Conservation (phyloP, 2,888 invertebrate genomes). For the Pedicia rivosa region DNA sequence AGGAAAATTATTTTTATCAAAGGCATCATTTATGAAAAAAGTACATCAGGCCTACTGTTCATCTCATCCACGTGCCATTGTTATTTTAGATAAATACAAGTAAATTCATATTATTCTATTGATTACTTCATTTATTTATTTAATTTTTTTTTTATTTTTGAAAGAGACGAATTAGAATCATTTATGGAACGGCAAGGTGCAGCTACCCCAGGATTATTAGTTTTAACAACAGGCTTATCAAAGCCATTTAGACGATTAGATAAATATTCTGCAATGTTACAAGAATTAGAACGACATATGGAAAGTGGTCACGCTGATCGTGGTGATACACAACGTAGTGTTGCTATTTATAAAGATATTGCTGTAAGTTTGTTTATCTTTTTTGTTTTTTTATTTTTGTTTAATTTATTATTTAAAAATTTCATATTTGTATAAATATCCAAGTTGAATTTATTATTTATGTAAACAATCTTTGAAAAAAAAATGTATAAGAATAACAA, state of each 20-base stretch:
- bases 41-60: conserved; percentile 82
- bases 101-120: conserved; percentile 30
- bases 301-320: conserved; percentile 91
- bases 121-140: not conserved
- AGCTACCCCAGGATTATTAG: conserved; percentile 70
- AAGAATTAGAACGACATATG: conserved; percentile 89
- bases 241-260: conserved; percentile 90
- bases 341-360: conserved; percentile 88
- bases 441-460: too few species aligned
- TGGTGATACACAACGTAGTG: conserved; percentile 92
- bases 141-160: not conserved
- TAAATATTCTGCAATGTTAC: conserved; percentile 86
- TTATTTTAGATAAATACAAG: conserved; percentile 85
- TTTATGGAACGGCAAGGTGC: conserved; percentile 83
- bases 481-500: too few species aligned
- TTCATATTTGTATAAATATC: too few species aligned
- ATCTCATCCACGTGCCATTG: conserved; percentile 87
- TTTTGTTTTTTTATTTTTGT: not conserved
- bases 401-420: not conserved
- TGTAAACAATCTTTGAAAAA: too few species aligned
- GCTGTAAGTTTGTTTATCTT: conserved; percentile 71
- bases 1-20: conserved; percentile 79
- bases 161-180: conserved; percentile 63
- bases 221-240: conserved; percentile 82
- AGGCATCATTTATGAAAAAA: conserved; percentile 65